Percentiles rank a stretch among this genome's conserved stretches.
Evolutionary conservation across 2,888 invertebrate genomes (phyloP).

Genomic region (Geophilus truncorum): DNA sequence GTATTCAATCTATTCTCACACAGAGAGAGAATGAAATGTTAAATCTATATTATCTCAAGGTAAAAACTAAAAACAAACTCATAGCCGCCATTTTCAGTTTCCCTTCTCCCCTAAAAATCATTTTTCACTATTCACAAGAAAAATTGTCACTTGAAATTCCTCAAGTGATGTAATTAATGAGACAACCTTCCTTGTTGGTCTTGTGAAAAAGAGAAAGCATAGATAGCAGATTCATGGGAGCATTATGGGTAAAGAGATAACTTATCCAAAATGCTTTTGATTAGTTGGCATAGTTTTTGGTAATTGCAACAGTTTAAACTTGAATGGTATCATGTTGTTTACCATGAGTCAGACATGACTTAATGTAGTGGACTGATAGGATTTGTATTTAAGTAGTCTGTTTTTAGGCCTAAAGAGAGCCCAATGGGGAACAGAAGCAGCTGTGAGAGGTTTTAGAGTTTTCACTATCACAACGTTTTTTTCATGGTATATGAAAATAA

Average conservation of each 20-base stretch:
- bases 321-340: background rate
- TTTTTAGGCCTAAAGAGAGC: background rate
- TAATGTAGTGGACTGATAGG: background rate
- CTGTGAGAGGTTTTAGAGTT: background rate
- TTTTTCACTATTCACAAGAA: too few relatives aligned
- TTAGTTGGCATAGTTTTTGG: background rate
- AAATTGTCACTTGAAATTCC: background rate
- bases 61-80: background rate
- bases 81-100: too few relatives aligned
- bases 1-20: background rate
- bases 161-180: background rate
- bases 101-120: too few relatives aligned
- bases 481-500: background rate
- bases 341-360: background rate
- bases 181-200: background rate
- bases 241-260: background rate
- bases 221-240: background rate
- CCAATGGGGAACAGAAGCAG: conserved; percentile 3
- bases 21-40: background rate
- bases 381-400: background rate
- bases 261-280: background rate
- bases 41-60: background rate
- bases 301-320: background rate
- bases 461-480: background rate
- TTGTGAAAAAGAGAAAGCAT: background rate